Percentiles rank a stretch among this genome's conserved stretches.
Conservation (phyloP, 2,888 invertebrate species). For the Ichneumon xanthorius region DNA sequence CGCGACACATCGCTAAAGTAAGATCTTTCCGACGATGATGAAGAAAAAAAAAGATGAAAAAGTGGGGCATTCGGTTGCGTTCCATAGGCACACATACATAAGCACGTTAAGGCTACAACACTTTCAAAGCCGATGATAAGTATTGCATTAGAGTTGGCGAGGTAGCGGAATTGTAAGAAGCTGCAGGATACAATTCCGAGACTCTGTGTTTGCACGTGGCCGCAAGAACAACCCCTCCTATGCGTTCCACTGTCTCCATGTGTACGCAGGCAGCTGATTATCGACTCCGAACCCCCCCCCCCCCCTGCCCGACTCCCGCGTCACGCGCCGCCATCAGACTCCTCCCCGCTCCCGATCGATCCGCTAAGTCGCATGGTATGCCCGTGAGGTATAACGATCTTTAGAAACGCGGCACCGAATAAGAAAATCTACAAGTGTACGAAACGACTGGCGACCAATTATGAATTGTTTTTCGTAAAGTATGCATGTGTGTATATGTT, state of each 20-base stretch:
- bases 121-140: constrained; percentile 1
- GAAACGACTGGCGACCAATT: no score
- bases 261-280: constrained; percentile 44
- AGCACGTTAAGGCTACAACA: not conserved
- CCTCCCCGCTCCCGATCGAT: constrained; percentile 32
- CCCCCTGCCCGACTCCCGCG: not conserved
- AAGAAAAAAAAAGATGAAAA: not conserved
- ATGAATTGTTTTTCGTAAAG: no score
- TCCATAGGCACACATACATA: not conserved
- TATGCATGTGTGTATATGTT: no score
- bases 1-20: not conserved
- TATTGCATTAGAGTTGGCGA: not conserved
- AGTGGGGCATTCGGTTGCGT: not conserved
- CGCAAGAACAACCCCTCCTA: constrained; percentile 4
- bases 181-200: constrained; percentile 1
- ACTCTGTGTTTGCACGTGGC: constrained; percentile 26
- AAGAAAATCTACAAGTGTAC: no score
- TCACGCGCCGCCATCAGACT: no score
- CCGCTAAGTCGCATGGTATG: not conserved
- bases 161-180: constrained; percentile 7
- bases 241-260: constrained; percentile 4
- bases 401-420: not conserved
- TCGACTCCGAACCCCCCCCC: constrained; percentile 11
- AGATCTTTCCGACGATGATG: not conserved
- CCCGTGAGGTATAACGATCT: constrained; percentile 8